These are phyloP conservation scores for Nasonia giraulti DNA, from an alignment of 1,140 invertebrate species.

Conservation along the genomic window DNA sequence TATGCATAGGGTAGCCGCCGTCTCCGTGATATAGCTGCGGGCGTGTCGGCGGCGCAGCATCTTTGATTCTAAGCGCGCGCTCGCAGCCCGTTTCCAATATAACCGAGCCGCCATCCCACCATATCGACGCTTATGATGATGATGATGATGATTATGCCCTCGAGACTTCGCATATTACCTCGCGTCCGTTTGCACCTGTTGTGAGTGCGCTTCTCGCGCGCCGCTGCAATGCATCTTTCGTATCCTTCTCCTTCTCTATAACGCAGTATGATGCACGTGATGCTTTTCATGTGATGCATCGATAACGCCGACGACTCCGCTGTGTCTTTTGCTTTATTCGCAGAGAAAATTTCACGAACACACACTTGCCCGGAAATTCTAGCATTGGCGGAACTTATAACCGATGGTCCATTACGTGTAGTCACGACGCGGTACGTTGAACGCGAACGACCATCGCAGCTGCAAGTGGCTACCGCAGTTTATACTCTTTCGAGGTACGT, in stretches of 20 bases:
- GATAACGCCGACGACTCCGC: too few relatives aligned
- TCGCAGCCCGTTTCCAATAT: conserved; percentile 53
- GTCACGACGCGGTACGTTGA: conserved; percentile 16
- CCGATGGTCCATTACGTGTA: background rate
- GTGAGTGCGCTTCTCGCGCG: background rate
- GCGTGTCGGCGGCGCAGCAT: conserved; percentile 66
- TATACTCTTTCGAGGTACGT: background rate
- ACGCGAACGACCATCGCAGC: background rate
- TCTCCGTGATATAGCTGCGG: conserved; percentile 61
- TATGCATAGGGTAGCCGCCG: conserved; percentile 72
- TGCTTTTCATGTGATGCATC: too few relatives aligned
- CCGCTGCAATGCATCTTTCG: conserved; percentile 22
- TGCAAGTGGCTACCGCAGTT: background rate
- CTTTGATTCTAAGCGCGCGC: conserved; percentile 65
- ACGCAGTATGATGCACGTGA: background rate
- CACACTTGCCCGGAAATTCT: conserved; percentile 7
- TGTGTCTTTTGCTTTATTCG: too few relatives aligned
- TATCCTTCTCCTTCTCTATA: background rate
- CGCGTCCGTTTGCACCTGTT: conserved; percentile 46
- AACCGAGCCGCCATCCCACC: conserved; percentile 32
- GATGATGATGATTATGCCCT: conserved; percentile 54
- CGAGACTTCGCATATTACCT: conserved; percentile 16
- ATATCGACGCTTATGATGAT: conserved; percentile 53
- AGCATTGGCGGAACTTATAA: background rate
- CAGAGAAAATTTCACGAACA: background rate